Base-by-base conservation (phyloP, 2,888 invertebrate genomes). In the Himalopsyche tibetana region DNA sequence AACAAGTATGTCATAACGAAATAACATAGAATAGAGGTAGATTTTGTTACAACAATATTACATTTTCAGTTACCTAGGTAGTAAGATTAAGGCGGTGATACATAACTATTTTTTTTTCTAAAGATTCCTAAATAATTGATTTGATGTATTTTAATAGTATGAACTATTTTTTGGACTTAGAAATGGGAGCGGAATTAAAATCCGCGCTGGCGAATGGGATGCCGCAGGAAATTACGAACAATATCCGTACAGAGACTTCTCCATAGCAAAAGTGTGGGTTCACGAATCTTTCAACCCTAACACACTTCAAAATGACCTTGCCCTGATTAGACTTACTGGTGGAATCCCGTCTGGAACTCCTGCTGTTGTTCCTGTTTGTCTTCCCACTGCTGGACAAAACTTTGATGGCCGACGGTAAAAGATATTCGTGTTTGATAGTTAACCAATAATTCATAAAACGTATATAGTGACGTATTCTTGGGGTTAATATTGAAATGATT, bases 231-330 rank as follows among this genome's bases (percentile, higher is more conserved):
- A 94, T 2, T 93, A 91, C 56, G 96, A 97, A 89, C 95, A 95
- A 0, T 93, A 95, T 82, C 94, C 95, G 0, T 95, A 94, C 87
- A 93, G 95, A 89, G 96, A 96, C 90, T 94, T 94, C 88, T 91
- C 90, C 6, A 92, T 96, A 0, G 90, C 91, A 6, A 93, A 92
- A 89, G 94, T 96, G 63, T 94, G 94, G 88, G 92, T 94, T 9
- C 94, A 95, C 89, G 94, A 96, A 0, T 93, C 94, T 19, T 98
- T 95, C 91, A 95, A 96, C 90, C 91, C 95, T 0, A 93, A 93
- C 85, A 97, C 96, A 88, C 93, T 98, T 80, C 95, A 95, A 89
- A 97, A 96, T 90, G 97, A 98, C 90, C 94, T 98, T 55, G 98
- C 97, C 1, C 93, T 98, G 0, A 91, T 98, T 45, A 94, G 95